A percentile compares a stretch with the other conserved stretches of the same genome.
phyloP scores from a whole-genome alignment of 2,888 invertebrate genomes.

The Cynaeus angustus region DNA sequence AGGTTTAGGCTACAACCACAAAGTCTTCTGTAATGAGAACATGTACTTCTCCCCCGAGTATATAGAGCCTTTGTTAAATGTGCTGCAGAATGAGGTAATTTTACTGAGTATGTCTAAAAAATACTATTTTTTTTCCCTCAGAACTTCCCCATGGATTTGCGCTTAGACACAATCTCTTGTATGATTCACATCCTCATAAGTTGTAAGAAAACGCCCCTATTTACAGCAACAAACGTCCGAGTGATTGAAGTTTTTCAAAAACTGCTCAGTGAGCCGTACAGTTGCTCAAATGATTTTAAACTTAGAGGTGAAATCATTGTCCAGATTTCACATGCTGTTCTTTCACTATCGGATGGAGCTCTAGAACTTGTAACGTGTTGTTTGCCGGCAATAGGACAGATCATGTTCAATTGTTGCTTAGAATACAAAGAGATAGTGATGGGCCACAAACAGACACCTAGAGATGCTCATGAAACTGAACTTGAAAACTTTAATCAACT shows the following conservation, averaged over 20 bases:
- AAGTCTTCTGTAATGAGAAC: conserved; percentile 40
- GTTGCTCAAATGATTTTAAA: conserved; percentile 53
- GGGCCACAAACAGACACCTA: conserved; percentile 49
- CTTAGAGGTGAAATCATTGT: conserved; percentile 57
- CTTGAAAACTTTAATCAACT: conserved; percentile 55
- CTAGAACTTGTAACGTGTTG: conserved; percentile 48
- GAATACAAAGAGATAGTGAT: conserved; percentile 56
- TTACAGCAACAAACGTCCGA: conserved; percentile 26
- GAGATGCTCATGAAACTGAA: conserved; percentile 53
- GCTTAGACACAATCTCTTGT: conserved; percentile 35
- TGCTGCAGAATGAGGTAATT: conserved; percentile 53
- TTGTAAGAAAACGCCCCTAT: conserved; percentile 36
- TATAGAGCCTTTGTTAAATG: conserved; percentile 54
- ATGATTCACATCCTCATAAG: conserved; percentile 47
- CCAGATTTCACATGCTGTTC: conserved; percentile 46
- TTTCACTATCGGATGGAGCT: conserved; percentile 38
- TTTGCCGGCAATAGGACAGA: conserved; percentile 57
- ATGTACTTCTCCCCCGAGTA: conserved; percentile 53
- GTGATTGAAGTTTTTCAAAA: conserved; percentile 48
- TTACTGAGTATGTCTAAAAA: background rate
- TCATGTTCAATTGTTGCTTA: conserved; percentile 56
- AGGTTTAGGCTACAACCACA: conserved; percentile 50
- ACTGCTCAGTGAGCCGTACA: conserved; percentile 54
- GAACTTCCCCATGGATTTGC: conserved; percentile 40
- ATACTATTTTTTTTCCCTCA: conserved; percentile 22